These are phyloP conservation scores for Liopterus haemorrhoidalis DNA, from an alignment of 2,888 invertebrate genomes.

Conservation along the genomic window DNA sequence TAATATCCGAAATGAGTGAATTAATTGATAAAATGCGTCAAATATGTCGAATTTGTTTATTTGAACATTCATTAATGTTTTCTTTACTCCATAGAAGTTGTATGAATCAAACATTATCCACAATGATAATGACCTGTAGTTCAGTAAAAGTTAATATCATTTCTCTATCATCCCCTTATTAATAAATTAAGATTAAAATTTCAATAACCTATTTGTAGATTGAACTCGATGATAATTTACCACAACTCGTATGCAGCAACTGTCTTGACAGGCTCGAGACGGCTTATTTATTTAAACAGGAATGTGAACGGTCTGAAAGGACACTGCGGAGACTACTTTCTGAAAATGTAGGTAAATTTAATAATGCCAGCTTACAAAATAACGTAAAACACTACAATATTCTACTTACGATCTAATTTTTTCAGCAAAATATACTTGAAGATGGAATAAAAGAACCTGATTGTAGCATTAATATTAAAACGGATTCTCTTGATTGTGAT, in stretches of 20 bases:
- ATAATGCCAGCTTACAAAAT: neutral
- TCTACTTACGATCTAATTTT: neutral
- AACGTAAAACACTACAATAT: neutral
- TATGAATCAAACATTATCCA: constrained; percentile 5
- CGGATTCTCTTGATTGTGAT: constrained; percentile 3
- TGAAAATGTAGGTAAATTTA: constrained; percentile 2
- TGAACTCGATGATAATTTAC: constrained; percentile 7
- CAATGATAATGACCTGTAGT: constrained; percentile 13
- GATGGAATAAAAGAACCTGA: neutral
- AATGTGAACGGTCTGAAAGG: constrained; percentile 11
- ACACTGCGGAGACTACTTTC: constrained; percentile 5
- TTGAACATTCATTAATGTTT: constrained; percentile 8
- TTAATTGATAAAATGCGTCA: constrained; percentile 7
- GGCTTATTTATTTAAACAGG: constrained; percentile 14
- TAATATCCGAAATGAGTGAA: constrained; percentile 1
- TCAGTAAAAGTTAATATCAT: constrained; percentile 9
- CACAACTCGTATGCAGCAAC: constrained; percentile 10
- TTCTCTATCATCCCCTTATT: neutral
- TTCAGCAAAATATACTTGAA: constrained; percentile 1
- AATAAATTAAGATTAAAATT: neutral
- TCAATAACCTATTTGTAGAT: neutral
- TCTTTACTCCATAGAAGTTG: constrained; percentile 9
- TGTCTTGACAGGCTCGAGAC: constrained; percentile 10
- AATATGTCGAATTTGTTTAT: constrained; percentile 13
- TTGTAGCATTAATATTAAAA: neutral